Evolutionary conservation across 2,113 vertebrate species (phyloP), one percentile per base, ranked within the genome.

Genomic region (Diglossa brunneiventris): DNA sequence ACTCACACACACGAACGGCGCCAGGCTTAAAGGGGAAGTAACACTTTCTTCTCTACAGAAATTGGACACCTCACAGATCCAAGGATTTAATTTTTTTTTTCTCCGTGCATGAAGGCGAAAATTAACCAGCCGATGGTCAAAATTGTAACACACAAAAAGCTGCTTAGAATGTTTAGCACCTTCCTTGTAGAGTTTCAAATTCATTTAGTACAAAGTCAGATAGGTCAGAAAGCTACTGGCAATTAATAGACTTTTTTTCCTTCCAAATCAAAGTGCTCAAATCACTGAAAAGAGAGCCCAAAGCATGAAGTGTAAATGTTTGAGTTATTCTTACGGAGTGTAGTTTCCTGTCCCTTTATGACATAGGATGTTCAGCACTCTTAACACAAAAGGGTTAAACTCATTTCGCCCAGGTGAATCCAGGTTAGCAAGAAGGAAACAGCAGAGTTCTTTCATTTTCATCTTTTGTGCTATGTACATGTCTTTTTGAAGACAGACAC

Each of bases 11-110:
- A 83, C 82, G 27, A 93, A 89, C 89, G 78, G 96, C 97, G 97
- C 93, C n/a, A 33, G 95, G 94, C 97, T 98, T 98, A 98, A 98
- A 98, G 98, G 98, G 97, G 97, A 97, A 98, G 98, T 74, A 90
- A 69, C 92, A 58, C 94, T 85, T 96, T 95, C 83, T 94, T 83
- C 50, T 68, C 79, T 64, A 69, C 15, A 76, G 79, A 75, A 89
- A 74, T 82, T 77, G 75, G 55, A 83, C 69, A 67, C 63, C 73
- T 89, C 86, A 31, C 42, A n/a, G 31, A 88, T 72, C 41, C 76
- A 56, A 87, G 62, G 61, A 55, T 73, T 80, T n/a, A 15, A 15
- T 14, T 1, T 4, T 62, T 42, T 68, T 49, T n/a, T 28, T 3
- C 16, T 72, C 33, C 24, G 31, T 39, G 42, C 67, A 11, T 7